These are phyloP conservation scores for Machimus atricapillus DNA, from an alignment of 2,888 invertebrate genomes.

Conservation along the genomic window DNA sequence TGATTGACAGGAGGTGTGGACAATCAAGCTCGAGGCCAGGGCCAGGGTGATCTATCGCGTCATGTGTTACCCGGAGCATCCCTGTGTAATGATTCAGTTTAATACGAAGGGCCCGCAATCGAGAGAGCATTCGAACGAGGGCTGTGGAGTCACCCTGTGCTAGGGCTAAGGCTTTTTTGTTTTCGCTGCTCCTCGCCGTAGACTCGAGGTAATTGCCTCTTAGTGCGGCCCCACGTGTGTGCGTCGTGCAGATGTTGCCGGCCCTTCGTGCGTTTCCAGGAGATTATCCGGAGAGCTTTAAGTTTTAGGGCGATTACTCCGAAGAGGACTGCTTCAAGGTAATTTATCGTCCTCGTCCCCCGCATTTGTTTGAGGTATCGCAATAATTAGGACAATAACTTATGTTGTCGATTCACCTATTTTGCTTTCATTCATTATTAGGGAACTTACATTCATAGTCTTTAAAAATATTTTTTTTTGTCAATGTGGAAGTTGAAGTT, in stretches of 20 bases:
- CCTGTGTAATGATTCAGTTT: slow-evolving; percentile 38
- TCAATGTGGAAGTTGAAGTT: too few species aligned
- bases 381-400: slow-evolving; percentile 4
- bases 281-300: neutral
- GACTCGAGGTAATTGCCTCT: slow-evolving; percentile 18
- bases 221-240: neutral
- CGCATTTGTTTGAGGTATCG: neutral
- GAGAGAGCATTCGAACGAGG: neutral
- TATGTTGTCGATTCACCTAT: neutral
- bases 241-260: slow-evolving; percentile 13
- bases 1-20: slow-evolving; percentile 50
- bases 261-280: neutral
- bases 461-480: too few species aligned
- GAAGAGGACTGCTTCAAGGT: neutral
- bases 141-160: neutral
- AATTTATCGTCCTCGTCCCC: neutral
- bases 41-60: slow-evolving; percentile 45
- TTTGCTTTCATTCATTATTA: neutral
- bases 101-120: neutral
- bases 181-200: neutral
- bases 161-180: neutral
- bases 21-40: slow-evolving; percentile 42
- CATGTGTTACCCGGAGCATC: slow-evolving; percentile 41
- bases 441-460: too few species aligned
- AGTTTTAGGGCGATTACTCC: neutral